A percentile compares a stretch with the other conserved stretches of the same genome.
These are phyloP conservation scores for Mastomys natalensis DNA, from an alignment of 2,113 vertebrate species.

Conservation along the genomic window DNA sequence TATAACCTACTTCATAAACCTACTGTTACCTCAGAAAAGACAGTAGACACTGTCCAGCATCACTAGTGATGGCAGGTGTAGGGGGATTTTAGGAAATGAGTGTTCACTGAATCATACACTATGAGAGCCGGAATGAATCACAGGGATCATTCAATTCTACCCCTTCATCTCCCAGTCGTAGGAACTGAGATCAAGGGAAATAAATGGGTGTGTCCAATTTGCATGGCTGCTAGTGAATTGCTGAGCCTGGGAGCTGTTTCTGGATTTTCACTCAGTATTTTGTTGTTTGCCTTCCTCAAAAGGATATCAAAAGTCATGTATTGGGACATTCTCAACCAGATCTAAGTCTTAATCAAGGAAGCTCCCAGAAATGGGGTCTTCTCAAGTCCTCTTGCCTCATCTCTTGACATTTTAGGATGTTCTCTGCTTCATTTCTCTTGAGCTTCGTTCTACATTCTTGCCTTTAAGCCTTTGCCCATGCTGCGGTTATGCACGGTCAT, in stretches of 20 bases:
- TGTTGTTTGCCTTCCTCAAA: slow-evolving; percentile 11
- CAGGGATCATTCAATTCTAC: slow-evolving; percentile 3
- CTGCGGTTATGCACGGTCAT: neutral
- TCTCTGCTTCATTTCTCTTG: neutral
- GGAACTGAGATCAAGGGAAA: slow-evolving; percentile 65
- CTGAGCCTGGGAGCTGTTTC: slow-evolving; percentile 6
- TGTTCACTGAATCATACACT: slow-evolving; percentile 38
- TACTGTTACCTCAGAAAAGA: neutral
- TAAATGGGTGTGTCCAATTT: slow-evolving; percentile 54
- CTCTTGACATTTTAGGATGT: neutral
- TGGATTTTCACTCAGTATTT: slow-evolving; percentile 4
- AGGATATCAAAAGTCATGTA: slow-evolving; percentile 33
- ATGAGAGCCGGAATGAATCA: slow-evolving; percentile 54
- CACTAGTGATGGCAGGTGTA: neutral
- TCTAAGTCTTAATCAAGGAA: neutral
- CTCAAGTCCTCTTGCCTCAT: neutral
- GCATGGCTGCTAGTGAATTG: neutral
- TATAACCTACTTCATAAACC: neutral
- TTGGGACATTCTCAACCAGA: neutral
- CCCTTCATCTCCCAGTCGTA: slow-evolving; percentile 12
- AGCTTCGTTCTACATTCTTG: neutral
- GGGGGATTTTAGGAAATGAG: slow-evolving; percentile 26
- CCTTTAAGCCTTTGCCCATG: neutral
- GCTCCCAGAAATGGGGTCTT: neutral
- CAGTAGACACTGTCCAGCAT: neutral